A percentile compares a stretch with the other conserved stretches of the same genome.
phyloP scores from a whole-genome alignment of 2,113 vertebrate genomes.

The Cacatua alba region DNA sequence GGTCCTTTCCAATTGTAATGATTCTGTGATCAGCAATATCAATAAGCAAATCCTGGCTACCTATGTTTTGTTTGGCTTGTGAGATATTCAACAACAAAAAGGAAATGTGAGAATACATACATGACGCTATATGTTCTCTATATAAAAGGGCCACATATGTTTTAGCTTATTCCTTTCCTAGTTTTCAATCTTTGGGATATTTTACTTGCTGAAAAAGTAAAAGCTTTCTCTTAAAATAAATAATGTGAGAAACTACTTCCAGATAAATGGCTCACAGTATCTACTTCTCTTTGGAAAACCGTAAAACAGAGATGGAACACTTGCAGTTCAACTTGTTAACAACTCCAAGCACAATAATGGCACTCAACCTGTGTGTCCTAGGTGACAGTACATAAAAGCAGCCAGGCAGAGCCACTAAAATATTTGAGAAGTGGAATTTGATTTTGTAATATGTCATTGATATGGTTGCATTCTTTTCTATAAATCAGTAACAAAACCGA shows the following conservation, averaged over 20 bases:
- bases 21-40: not conserved
- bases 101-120: not conserved
- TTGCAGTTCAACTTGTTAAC: not conserved
- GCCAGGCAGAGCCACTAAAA: not conserved
- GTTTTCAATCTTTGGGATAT: not conserved
- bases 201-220: not conserved
- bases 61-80: not conserved
- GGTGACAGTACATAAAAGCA: not conserved
- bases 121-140: not conserved
- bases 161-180: not conserved
- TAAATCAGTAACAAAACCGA: not conserved
- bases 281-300: not conserved
- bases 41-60: slow-evolving; percentile 14
- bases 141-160: not conserved
- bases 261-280: not conserved
- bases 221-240: not conserved
- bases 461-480: not conserved
- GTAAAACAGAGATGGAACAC: not conserved
- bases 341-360: not conserved
- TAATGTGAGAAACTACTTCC: not conserved
- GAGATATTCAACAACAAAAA: not conserved
- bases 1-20: not conserved
- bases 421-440: not conserved
- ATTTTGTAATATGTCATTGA: not conserved
- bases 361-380: not conserved